Conservation (phyloP, 92 coral and sea anemone species). For the Plumapathes pennacea region DNA sequence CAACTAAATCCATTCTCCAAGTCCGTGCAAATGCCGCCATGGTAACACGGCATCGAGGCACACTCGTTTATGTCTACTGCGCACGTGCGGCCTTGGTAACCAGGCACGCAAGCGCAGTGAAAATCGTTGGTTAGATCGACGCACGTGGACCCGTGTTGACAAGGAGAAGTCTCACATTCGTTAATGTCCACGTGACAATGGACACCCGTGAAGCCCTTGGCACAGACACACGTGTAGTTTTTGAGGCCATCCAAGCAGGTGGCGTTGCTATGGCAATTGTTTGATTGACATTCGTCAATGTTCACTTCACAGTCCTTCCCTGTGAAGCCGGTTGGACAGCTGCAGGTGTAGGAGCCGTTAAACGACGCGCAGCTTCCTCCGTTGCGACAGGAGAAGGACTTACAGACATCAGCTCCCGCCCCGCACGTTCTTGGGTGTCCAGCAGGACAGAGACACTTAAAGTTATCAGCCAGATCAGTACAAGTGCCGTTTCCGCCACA, state of each 20-base stretch:
- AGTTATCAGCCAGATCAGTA: slow-evolving; percentile 66
- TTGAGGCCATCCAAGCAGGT: slow-evolving; percentile 65
- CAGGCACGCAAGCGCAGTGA: slow-evolving; percentile 59
- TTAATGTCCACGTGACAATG: slow-evolving; percentile 55
- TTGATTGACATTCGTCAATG: slow-evolving; percentile 66
- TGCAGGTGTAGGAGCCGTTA: slow-evolving; percentile 59
- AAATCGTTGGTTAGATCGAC: slow-evolving; percentile 66
- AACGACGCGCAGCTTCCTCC: slow-evolving; percentile 57
- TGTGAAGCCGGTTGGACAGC: slow-evolving; percentile 62
- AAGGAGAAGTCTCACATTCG: slow-evolving; percentile 58
- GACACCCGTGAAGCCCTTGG: slow-evolving; percentile 51
- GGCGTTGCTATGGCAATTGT: slow-evolving; percentile 61
- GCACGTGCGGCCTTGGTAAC: slow-evolving; percentile 81
- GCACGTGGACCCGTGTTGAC: slow-evolving; percentile 64
- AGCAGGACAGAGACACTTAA: slow-evolving; percentile 47
- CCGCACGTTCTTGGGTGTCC: slow-evolving; percentile 61
- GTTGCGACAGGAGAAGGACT: slow-evolving; percentile 57
- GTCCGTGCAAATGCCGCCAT: slow-evolving; percentile 64
- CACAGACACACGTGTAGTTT: slow-evolving; percentile 66
- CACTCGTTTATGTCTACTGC: slow-evolving; percentile 78
- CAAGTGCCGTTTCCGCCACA: slow-evolving; percentile 61
- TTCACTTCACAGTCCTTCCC: slow-evolving; percentile 73
- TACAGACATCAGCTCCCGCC: slow-evolving; percentile 43
- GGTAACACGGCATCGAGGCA: slow-evolving; percentile 61
- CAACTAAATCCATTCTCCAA: slow-evolving; percentile 66